Evolutionary conservation across 2,888 invertebrate species (phyloP).

Genomic region (Epinotia ramella): DNA sequence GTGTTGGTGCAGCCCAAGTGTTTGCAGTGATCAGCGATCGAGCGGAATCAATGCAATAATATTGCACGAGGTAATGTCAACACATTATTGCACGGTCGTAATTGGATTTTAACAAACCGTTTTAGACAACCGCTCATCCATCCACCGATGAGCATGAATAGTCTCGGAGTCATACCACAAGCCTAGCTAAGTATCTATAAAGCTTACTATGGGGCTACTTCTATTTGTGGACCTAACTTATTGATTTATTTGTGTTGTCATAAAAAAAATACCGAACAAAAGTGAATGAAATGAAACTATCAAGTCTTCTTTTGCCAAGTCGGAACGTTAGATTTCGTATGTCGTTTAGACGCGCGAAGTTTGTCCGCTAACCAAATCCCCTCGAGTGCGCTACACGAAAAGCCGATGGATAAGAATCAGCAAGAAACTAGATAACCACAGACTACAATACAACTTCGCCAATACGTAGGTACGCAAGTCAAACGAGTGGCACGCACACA

Average conservation of each 20-base stretch:
- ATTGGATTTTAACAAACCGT: slow-evolving; percentile 20
- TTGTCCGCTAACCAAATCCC: slow-evolving; percentile 56
- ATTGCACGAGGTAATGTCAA: background rate
- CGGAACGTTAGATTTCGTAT: slow-evolving; percentile 1
- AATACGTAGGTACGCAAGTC: slow-evolving; percentile 59
- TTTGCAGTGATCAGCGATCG: slow-evolving; percentile 31
- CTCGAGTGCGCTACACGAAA: slow-evolving; percentile 47
- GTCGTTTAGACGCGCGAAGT: slow-evolving; percentile 23
- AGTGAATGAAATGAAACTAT: background rate
- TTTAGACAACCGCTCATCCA: no score
- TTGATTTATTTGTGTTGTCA: no score
- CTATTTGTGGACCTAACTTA: no score
- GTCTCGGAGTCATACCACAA: no score
- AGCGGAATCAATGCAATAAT: slow-evolving; percentile 27
- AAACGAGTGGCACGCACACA: slow-evolving; percentile 67
- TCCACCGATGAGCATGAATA: no score
- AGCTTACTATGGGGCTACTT: no score
- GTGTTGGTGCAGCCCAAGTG: slow-evolving; percentile 27
- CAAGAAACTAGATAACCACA: slow-evolving; percentile 71
- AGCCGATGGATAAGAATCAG: slow-evolving; percentile 65
- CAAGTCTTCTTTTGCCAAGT: background rate
- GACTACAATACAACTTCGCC: slow-evolving; percentile 64
- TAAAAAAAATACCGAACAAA: background rate
- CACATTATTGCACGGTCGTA: slow-evolving; percentile 22
- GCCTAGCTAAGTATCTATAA: no score